Evolutionary conservation across 2,888 invertebrate species (phyloP).

Genomic region (Meteorus colon): DNA sequence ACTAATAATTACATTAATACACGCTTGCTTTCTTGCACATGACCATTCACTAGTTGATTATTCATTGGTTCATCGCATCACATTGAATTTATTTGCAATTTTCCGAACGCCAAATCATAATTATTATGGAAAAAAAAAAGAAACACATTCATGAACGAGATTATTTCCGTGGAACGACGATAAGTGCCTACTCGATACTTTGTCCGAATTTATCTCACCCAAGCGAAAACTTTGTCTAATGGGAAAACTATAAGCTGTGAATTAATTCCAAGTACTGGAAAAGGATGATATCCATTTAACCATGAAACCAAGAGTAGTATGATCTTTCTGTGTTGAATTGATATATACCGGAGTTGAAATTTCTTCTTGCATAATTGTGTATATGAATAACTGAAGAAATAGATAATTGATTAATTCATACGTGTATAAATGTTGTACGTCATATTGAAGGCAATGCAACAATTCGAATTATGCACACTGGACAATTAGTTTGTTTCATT

Average conservation of each 20-base stretch:
- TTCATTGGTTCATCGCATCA: not conserved
- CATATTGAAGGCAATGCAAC: not conserved
- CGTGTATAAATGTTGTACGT: not conserved
- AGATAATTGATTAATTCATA: not conserved
- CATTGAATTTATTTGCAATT: not conserved
- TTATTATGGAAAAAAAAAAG: not conserved
- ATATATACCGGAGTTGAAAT: not conserved
- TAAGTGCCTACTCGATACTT: no score
- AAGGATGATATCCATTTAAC: conserved; percentile 18
- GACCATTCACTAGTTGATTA: not conserved
- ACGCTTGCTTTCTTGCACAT: not conserved
- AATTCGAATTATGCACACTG: not conserved
- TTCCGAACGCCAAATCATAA: not conserved
- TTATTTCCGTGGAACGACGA: no score
- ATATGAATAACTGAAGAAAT: not conserved
- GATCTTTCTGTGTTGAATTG: not conserved
- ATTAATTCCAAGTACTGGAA: not conserved
- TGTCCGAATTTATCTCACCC: no score
- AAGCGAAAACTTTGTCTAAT: no score
- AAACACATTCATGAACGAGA: not conserved
- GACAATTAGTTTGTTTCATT: not conserved
- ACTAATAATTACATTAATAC: not conserved
- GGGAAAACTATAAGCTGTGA: no score
- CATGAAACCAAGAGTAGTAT: conserved; percentile 34
- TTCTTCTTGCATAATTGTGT: not conserved